These are phyloP conservation scores for Genyomyrus donnyi DNA, from an alignment of 2,113 vertebrate genomes.

Conservation along the genomic window DNA sequence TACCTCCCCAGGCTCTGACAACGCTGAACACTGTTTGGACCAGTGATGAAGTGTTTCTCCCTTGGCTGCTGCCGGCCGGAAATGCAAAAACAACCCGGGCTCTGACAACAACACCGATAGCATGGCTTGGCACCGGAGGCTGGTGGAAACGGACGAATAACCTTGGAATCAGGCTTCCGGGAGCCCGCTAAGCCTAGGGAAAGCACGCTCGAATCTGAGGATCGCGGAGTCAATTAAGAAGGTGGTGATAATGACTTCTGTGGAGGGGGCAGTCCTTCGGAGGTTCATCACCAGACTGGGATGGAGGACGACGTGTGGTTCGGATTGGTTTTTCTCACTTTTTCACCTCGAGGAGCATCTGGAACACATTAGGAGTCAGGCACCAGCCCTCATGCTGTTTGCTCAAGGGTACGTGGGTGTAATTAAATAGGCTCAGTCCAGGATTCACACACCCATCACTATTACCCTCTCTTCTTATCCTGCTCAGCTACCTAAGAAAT, in stretches of 20 bases:
- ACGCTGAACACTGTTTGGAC: neutral
- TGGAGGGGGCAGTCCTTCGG: neutral
- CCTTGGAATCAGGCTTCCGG: neutral
- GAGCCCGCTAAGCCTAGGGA: neutral
- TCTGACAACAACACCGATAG: neutral
- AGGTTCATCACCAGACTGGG: neutral
- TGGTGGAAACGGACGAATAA: neutral
- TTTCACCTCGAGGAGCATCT: conserved; percentile 13
- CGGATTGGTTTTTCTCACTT: neutral
- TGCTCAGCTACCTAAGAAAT: neutral
- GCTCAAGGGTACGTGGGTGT: neutral
- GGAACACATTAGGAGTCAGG: conserved; percentile 8
- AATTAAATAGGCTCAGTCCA: neutral
- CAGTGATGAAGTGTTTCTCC: neutral
- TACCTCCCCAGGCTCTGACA: neutral
- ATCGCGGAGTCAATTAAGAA: conserved; percentile 9
- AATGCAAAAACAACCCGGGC: neutral
- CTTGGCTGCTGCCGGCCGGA: neutral
- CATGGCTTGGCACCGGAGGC: neutral
- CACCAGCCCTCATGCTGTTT: neutral
- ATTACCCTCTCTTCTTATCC: neutral
- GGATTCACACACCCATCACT: neutral
- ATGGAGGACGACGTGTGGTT: neutral
- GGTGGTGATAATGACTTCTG: neutral
- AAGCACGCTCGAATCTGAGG: neutral